phyloP scores from a whole-genome alignment of 2,113 vertebrate species.

The Symphodus melops region DNA sequence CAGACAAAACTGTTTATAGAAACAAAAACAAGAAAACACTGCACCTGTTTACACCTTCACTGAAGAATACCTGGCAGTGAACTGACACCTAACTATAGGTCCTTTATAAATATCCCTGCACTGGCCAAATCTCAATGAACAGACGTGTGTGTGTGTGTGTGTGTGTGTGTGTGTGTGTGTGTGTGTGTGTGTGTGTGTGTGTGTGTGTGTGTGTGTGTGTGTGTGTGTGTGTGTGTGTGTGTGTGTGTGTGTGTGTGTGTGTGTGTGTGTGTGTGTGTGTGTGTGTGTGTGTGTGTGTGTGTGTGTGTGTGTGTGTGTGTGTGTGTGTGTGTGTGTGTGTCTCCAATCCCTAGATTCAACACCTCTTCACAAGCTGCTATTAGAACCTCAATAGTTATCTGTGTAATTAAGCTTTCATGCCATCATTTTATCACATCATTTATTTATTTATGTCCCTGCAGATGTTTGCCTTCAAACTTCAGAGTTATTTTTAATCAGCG shows the following conservation, averaged over 20 bases:
- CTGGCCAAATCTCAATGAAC: slow-evolving; percentile 29
- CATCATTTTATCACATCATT: slow-evolving; percentile 58
- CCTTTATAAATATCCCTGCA: slow-evolving; percentile 48
- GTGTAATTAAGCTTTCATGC: slow-evolving; percentile 78
- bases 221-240: slow-evolving; percentile 25
- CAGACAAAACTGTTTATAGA: neutral
- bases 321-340: slow-evolving; percentile 17
- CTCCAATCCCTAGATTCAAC: slow-evolving; percentile 18
- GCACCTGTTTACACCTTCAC: slow-evolving; percentile 65
- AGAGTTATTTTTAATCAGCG: slow-evolving; percentile 68
- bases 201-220: slow-evolving; percentile 7
- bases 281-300: slow-evolving; percentile 10
- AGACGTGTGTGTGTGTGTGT: slow-evolving; percentile 10
- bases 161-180: slow-evolving; percentile 13
- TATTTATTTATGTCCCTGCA: slow-evolving; percentile 74
- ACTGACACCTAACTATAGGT: slow-evolving; percentile 37
- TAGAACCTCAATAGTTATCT: slow-evolving; percentile 68
- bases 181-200: slow-evolving; percentile 24
- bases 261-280: slow-evolving; percentile 1
- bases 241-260: slow-evolving; percentile 20
- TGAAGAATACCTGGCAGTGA: slow-evolving; percentile 62
- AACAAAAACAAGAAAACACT: slow-evolving; percentile 19
- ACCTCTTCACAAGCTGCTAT: slow-evolving; percentile 41
- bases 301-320: slow-evolving; percentile 20
- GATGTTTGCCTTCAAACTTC: slow-evolving; percentile 66